A percentile compares a stretch with the other conserved stretches of the same genome.
phyloP scores from a whole-genome alignment of 1,140 invertebrate genomes.

The Drosophila tristis region DNA sequence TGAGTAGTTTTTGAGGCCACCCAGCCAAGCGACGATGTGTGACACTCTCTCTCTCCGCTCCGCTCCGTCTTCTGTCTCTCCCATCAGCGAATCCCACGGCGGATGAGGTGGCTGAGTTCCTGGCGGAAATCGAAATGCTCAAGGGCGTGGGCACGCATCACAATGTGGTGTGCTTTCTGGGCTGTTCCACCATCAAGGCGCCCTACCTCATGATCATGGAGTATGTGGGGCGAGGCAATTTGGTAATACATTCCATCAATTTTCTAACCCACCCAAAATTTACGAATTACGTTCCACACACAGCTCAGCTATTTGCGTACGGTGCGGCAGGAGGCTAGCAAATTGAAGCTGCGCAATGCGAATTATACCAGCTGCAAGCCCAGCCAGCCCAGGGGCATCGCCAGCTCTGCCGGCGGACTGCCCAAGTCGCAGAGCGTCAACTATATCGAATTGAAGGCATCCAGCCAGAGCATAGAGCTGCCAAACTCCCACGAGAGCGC shows the following conservation, averaged over 20 bases:
- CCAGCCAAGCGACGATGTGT: too few relatives aligned
- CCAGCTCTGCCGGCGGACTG: not conserved
- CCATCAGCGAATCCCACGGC: constrained; percentile 80
- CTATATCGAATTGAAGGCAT: constrained; percentile 74
- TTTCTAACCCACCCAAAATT: not conserved
- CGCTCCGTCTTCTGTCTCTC: too few relatives aligned
- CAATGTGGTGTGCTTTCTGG: constrained; percentile 91
- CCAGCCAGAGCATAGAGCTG: constrained; percentile 38
- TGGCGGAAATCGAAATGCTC: constrained; percentile 92
- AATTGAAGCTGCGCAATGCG: constrained; percentile 50
- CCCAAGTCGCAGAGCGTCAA: constrained; percentile 46
- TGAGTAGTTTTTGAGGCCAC: constrained; percentile 67
- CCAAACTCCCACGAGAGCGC: not conserved
- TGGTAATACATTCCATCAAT: constrained; percentile 85
- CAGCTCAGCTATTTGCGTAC: constrained; percentile 69
- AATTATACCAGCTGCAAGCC: constrained; percentile 48
- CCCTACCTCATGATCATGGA: constrained; percentile 91
- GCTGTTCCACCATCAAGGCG: constrained; percentile 89
- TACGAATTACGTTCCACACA: not conserved
- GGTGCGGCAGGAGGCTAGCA: constrained; percentile 56
- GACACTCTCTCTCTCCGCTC: too few relatives aligned
- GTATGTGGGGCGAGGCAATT: constrained; percentile 91
- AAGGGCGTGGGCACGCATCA: constrained; percentile 91
- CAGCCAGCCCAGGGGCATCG: not conserved
- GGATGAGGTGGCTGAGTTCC: constrained; percentile 88